Evolutionary conservation across 1,140 invertebrate species (phyloP).

Genomic region (Drosophila kohkoa): DNA sequence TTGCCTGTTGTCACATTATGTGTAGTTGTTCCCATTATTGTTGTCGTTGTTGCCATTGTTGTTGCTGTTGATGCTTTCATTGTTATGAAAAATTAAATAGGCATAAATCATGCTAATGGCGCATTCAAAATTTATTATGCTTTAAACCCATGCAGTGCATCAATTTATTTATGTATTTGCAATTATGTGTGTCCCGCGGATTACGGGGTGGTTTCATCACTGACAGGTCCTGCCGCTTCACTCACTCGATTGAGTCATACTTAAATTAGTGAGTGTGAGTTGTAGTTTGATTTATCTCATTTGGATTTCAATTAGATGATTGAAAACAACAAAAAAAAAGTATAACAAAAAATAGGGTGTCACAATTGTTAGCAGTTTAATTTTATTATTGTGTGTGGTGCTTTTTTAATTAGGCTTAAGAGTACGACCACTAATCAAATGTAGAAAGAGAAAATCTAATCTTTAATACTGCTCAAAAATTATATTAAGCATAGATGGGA

Average conservation of each 20-base stretch:
- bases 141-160: constrained; percentile 68
- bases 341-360: not conserved
- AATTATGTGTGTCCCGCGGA: constrained; percentile 56
- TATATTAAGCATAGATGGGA: no score
- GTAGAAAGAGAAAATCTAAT: not conserved
- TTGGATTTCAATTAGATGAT: constrained; percentile 77
- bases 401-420: constrained; percentile 16
- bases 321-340: constrained; percentile 39
- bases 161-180: constrained; percentile 69
- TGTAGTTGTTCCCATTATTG: constrained; percentile 48
- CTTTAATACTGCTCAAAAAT: no score
- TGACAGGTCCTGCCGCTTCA: constrained; percentile 21
- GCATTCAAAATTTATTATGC: constrained; percentile 83
- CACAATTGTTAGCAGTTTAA: not conserved
- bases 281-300: constrained; percentile 48
- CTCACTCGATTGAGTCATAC: constrained; percentile 33
- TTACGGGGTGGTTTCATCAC: constrained; percentile 46
- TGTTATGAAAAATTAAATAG: constrained; percentile 84
- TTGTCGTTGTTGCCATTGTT: constrained; percentile 18
- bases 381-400: constrained; percentile 7
- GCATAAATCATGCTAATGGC: constrained; percentile 84
- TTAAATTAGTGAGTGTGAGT: not conserved
- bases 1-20: constrained; percentile 65
- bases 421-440: not conserved
- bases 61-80: constrained; percentile 47